Base-by-base conservation (phyloP, 2,113 vertebrate genomes). In the Tychaedon coryphoeus region DNA sequence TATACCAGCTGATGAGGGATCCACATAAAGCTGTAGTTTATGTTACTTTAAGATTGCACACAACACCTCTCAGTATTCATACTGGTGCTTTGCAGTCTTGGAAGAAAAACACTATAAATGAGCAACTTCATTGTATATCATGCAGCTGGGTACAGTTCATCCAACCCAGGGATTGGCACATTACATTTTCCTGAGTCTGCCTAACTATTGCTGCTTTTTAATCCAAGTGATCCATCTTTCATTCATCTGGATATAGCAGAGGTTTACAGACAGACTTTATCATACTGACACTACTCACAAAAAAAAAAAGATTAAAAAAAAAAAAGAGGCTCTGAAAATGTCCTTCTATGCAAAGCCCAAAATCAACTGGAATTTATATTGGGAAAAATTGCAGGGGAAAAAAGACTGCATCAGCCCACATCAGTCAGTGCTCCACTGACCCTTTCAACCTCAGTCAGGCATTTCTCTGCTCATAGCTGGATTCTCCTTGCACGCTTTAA, bases 61-160 rank as follows among this genome's bases (percentile, higher is more conserved):
- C 54, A 96, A 56, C 83, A 76, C 60, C 57, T 58, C 67, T 95
- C 82, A 50, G 43, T 96, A 82, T 90, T 94, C 71, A 86, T 74
- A 75, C 61, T 57, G 88, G 64, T 88, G 61, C 72, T 96, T 97
- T 95, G 86, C 50, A 69, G 70, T 57, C 78, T 85, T 93, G 76
- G 29, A 88, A 92, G 71, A 76, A 96, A 97, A 93, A 25, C 42
- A 61, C 50, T 91, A 69, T 96, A 93, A 96, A 97, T 91, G 77
- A 88, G 50, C 47, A 77, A 80, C 67, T 50, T 57, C 77, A 78
- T 6, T 89, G 50, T 92, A 26, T 78, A 92, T 95, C 85, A 78
- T 80, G 45, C 69, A 96, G 83, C 93, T 94, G 75, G 84, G 86
- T 93, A 80, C 47, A 71, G 74, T 95, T 97, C 92, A 83, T 94